Percentiles rank a stretch among this genome's conserved stretches.
Evolutionary conservation across 2,113 vertebrate genomes (phyloP).

Genomic region (Genyomyrus donnyi): DNA sequence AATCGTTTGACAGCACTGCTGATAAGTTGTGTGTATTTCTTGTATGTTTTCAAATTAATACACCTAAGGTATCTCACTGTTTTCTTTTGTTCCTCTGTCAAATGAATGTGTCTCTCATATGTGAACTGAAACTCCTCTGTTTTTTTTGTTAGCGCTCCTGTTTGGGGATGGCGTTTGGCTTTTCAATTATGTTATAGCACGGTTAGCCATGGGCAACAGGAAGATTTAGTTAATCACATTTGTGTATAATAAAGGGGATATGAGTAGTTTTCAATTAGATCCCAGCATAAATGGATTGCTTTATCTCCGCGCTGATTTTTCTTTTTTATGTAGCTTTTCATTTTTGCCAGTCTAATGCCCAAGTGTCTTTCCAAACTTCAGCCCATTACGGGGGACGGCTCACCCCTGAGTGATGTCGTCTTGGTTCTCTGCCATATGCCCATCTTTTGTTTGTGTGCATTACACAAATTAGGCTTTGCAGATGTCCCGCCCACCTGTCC

Average conservation of each 20-base stretch:
- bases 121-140: background rate
- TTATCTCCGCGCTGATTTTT: slow-evolving; percentile 57
- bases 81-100: background rate
- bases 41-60: background rate
- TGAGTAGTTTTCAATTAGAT: slow-evolving; percentile 64
- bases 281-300: slow-evolving; percentile 62
- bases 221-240: slow-evolving; percentile 62
- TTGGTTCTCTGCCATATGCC: slow-evolving; percentile 56
- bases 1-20: background rate
- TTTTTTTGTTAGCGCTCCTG: too few relatives aligned
- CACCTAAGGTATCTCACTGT: background rate
- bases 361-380: slow-evolving; percentile 53
- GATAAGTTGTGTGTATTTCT: background rate
- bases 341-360: slow-evolving; percentile 38
- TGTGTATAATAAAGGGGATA: slow-evolving; percentile 58
- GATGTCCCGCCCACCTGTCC: slow-evolving; percentile 44
- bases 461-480: slow-evolving; percentile 75
- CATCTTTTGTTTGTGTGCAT: slow-evolving; percentile 70
- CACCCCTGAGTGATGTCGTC: slow-evolving; percentile 70
- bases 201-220: slow-evolving; percentile 51
- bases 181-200: slow-evolving; percentile 55
- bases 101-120: background rate
- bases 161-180: slow-evolving; percentile 13
- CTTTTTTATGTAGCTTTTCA: slow-evolving; percentile 62
- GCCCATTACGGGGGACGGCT: slow-evolving; percentile 52